These are phyloP conservation scores for Rousettus madagascariensis DNA, from an alignment of 2,797 vertebrate genomes.

Conservation along the genomic window DNA sequence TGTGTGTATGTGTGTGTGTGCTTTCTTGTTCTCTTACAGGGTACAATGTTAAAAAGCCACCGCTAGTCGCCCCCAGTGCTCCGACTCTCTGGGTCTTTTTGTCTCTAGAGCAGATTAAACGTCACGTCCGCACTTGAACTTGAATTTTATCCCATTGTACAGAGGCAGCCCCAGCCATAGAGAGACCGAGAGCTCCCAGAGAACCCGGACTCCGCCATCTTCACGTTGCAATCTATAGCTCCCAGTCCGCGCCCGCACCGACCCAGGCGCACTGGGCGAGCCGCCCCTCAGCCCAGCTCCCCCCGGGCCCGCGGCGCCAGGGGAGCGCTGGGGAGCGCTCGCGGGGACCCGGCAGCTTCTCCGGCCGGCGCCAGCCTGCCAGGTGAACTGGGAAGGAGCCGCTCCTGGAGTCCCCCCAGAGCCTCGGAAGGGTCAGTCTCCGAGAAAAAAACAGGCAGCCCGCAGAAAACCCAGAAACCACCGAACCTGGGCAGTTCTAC, in stretches of 20 bases:
- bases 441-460: slow-evolving; percentile 74
- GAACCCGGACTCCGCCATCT: slow-evolving; percentile 93
- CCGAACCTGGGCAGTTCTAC: slow-evolving; percentile 71
- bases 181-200: slow-evolving; percentile 93
- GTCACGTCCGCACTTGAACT: slow-evolving; percentile 86
- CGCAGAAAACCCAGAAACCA: slow-evolving; percentile 65
- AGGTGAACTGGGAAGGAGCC: slow-evolving; percentile 87
- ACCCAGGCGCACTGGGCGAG: slow-evolving; percentile 86
- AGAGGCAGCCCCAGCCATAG: slow-evolving; percentile 96
- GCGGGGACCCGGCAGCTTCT: slow-evolving; percentile 87
- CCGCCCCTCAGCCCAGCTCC: slow-evolving; percentile 87
- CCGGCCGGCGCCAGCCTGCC: slow-evolving; percentile 90
- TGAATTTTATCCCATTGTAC: slow-evolving; percentile 99
- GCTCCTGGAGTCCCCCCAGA: slow-evolving; percentile 84
- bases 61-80: slow-evolving; percentile 99
- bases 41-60: slow-evolving; percentile 96
- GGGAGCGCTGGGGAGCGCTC: slow-evolving; percentile 90
- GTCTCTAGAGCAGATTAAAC: slow-evolving; percentile 98
- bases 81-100: slow-evolving; percentile 95
- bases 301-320: slow-evolving; percentile 87
- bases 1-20: slow-evolving; percentile 75
- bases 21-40: slow-evolving; percentile 87
- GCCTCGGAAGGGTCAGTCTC: slow-evolving; percentile 85
- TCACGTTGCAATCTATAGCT: slow-evolving; percentile 90
- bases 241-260: slow-evolving; percentile 87